phyloP scores from a whole-genome alignment of 2,797 vertebrate genomes.

The Triplophysa yarkandensis region DNA sequence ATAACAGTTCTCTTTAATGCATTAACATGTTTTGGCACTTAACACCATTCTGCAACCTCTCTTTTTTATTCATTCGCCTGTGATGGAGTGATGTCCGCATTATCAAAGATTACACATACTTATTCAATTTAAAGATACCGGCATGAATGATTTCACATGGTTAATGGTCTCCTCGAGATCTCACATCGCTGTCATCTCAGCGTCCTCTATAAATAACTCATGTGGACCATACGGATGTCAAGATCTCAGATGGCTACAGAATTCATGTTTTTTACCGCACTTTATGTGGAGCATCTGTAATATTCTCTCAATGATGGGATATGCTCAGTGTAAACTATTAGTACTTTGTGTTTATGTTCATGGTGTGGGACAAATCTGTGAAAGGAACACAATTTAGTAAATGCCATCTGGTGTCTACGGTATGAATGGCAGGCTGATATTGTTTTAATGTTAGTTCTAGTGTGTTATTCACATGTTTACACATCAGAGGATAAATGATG shows the following conservation, averaged over 20 bases:
- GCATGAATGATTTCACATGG: neutral
- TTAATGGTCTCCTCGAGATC: neutral
- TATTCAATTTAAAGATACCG: neutral
- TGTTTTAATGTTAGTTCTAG: neutral
- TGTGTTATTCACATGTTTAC: too few relatives aligned
- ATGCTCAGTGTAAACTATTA: too few relatives aligned
- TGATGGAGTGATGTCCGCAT: neutral
- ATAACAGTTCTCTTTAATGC: too few relatives aligned
- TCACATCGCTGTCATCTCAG: neutral
- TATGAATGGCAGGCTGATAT: neutral
- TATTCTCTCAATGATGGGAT: neutral
- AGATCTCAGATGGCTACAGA: too few relatives aligned
- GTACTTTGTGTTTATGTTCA: too few relatives aligned
- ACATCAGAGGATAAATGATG: neutral
- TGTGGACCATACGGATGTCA: neutral
- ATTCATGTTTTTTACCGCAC: neutral
- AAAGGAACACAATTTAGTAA: too few relatives aligned
- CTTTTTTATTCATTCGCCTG: neutral
- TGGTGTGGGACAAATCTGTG: too few relatives aligned
- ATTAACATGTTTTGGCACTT: too few relatives aligned
- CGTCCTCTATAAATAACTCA: neutral
- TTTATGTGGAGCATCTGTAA: neutral
- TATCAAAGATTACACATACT: neutral
- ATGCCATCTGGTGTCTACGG: too few relatives aligned
- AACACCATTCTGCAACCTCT: neutral